phyloP scores from a whole-genome alignment of 2,113 vertebrate species.

The Melanerpes formicivorus region DNA sequence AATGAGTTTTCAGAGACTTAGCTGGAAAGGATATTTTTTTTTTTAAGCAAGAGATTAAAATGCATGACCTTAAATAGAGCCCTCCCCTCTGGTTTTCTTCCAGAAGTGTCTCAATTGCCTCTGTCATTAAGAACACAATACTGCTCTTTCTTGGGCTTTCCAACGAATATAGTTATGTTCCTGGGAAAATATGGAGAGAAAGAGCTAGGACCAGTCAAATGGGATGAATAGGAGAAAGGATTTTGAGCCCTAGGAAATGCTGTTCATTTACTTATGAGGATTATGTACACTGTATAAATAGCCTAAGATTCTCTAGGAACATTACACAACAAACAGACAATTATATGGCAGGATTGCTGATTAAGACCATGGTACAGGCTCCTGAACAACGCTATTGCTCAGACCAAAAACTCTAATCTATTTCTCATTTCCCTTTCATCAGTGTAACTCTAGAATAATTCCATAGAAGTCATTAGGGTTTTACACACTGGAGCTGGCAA shows the following conservation, averaged over 20 bases:
- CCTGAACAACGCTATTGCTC: neutral
- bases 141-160: conserved; percentile 63
- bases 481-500: neutral
- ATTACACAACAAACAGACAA: conserved; percentile 3
- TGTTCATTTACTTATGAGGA: conserved; percentile 48
- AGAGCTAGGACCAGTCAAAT: conserved; percentile 40
- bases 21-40: conserved; percentile 46
- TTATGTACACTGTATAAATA: conserved; percentile 37
- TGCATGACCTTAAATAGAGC: conserved; percentile 56
- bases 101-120: conserved; percentile 56
- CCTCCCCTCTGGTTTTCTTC: conserved; percentile 64
- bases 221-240: conserved; percentile 54
- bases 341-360: neutral
- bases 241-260: conserved; percentile 34
- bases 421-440: conserved; percentile 15
- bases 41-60: conserved; percentile 64
- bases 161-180: conserved; percentile 64
- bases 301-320: conserved; percentile 39
- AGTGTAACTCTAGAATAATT: conserved; percentile 9
- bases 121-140: conserved; percentile 61
- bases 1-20: conserved; percentile 57
- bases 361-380: neutral
- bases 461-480: neutral
- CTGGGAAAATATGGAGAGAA: conserved; percentile 66
- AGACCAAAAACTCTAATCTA: conserved; percentile 14